Evolutionary conservation across 2,113 vertebrate genomes (phyloP).

Genomic region (Beaufortia kweichowensis): DNA sequence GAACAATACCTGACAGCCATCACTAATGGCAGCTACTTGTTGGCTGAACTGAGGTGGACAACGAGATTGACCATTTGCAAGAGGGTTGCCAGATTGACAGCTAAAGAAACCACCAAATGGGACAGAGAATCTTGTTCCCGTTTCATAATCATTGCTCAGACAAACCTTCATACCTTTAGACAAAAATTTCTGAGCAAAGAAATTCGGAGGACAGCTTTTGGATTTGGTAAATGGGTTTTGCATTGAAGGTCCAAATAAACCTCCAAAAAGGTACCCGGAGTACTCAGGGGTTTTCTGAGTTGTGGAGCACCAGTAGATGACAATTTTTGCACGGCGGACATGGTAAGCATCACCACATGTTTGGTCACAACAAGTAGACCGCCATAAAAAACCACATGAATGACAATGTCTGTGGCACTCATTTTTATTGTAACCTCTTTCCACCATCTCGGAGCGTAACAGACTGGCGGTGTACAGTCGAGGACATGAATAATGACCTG

Average conservation of each 20-base stretch:
- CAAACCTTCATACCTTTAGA: slow-evolving; percentile 80
- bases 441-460: slow-evolving; percentile 74
- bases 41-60: slow-evolving; percentile 86
- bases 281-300: slow-evolving; percentile 46
- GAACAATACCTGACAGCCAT: slow-evolving; percentile 87
- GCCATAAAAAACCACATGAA: slow-evolving; percentile 36
- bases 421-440: slow-evolving; percentile 76
- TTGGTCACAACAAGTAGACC: slow-evolving; percentile 66
- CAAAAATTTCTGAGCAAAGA: slow-evolving; percentile 72
- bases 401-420: slow-evolving; percentile 68
- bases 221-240: slow-evolving; percentile 80
- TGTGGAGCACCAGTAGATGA: slow-evolving; percentile 79
- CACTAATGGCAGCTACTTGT: slow-evolving; percentile 82
- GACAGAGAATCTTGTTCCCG: slow-evolving; percentile 66
- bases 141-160: slow-evolving; percentile 79
- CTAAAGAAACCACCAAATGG: slow-evolving; percentile 91
- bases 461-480: slow-evolving; percentile 64
- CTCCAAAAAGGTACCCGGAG: slow-evolving; percentile 85
- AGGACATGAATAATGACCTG: slow-evolving; percentile 77
- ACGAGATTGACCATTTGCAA: slow-evolving; percentile 62
- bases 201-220: slow-evolving; percentile 77
- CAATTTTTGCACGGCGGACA: slow-evolving; percentile 73
- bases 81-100: slow-evolving; percentile 80
- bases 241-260: slow-evolving; percentile 74
- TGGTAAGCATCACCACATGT: slow-evolving; percentile 75